These are phyloP conservation scores for Agelas oroides DNA, from an alignment of 37 sponge, comb jelly and placozoan genomes.

Conservation along the genomic window DNA sequence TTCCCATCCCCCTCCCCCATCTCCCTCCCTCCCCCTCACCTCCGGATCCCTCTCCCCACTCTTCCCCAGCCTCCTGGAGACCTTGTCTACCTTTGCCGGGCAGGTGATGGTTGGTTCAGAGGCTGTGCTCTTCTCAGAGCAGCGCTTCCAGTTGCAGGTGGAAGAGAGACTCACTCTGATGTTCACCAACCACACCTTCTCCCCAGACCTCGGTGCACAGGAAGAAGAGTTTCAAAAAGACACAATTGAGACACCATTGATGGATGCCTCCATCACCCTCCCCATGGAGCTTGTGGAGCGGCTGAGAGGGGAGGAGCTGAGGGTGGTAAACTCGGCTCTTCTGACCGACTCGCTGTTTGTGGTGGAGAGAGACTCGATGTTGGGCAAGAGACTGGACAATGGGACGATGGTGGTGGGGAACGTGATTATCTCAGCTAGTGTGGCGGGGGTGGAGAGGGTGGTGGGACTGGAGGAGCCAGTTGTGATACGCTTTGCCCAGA, in stretches of 20 bases:
- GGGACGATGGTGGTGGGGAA: conserved; percentile 2
- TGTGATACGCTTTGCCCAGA: not conserved
- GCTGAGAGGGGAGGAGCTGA: not conserved
- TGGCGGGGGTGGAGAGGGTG: not conserved
- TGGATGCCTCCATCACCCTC: not conserved
- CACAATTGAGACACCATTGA: not conserved
- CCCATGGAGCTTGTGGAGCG: not conserved
- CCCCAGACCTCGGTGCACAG: not conserved
- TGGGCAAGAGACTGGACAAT: too few relatives aligned
- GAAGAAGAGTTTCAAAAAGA: not conserved
- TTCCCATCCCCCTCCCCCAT: not conserved
- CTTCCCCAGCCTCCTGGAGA: not conserved
- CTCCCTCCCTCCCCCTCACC: too few relatives aligned
- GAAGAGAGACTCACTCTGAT: not conserved
- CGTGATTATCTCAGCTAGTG: conserved; percentile 13
- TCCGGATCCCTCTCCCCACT: too few relatives aligned
- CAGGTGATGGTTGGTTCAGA: not conserved
- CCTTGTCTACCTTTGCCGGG: not conserved
- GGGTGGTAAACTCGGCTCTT: not conserved
- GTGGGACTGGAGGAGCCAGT: conserved; percentile 12
- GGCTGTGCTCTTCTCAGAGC: not conserved
- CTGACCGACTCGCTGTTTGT: conserved; percentile 15
- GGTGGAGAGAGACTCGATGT: not conserved
- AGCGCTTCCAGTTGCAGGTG: not conserved
- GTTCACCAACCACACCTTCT: not conserved